Percentiles rank a stretch among this genome's conserved stretches.
Conservation (phyloP, 2,113 vertebrate species). For the Pelecanoides urinatrix region DNA sequence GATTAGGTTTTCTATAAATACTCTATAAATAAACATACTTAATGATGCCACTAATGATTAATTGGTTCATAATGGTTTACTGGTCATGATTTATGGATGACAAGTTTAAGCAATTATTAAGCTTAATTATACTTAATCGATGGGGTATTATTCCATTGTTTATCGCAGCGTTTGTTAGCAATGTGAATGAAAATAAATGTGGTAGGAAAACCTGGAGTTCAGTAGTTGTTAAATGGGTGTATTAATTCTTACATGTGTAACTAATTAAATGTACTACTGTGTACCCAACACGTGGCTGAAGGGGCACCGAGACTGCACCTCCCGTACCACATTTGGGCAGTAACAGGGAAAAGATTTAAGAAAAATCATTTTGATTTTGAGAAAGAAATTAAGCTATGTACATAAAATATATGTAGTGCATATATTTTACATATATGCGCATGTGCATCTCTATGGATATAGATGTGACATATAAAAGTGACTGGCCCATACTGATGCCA, state of each 20-base stretch:
- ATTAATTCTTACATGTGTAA: constrained; percentile 49
- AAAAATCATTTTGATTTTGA: not conserved
- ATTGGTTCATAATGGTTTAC: constrained; percentile 53
- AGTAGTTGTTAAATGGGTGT: constrained; percentile 21
- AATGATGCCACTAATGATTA: constrained; percentile 24
- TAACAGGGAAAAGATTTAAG: not conserved
- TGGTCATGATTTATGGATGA: constrained; percentile 70
- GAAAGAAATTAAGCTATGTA: not conserved
- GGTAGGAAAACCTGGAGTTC: constrained; percentile 28
- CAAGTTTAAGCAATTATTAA: constrained; percentile 66
- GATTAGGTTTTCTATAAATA: not conserved
- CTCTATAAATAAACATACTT: not conserved
- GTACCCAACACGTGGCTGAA: not conserved
- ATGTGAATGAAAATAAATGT: constrained; percentile 36
- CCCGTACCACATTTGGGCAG: fast-evolving
- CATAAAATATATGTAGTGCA: fast-evolving
- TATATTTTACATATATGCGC: not conserved
- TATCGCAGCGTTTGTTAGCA: not conserved
- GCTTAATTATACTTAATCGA: constrained; percentile 70
- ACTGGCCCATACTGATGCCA: no score
- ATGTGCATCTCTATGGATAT: not conserved
- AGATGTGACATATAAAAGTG: not conserved
- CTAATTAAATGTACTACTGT: not conserved
- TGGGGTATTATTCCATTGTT: constrained; percentile 44
- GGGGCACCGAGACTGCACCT: not conserved